Evolutionary conservation across 2,888 invertebrate species (phyloP), one percentile per base, ranked within the genome.

Genomic region (Andrena chrysosceles): DNA sequence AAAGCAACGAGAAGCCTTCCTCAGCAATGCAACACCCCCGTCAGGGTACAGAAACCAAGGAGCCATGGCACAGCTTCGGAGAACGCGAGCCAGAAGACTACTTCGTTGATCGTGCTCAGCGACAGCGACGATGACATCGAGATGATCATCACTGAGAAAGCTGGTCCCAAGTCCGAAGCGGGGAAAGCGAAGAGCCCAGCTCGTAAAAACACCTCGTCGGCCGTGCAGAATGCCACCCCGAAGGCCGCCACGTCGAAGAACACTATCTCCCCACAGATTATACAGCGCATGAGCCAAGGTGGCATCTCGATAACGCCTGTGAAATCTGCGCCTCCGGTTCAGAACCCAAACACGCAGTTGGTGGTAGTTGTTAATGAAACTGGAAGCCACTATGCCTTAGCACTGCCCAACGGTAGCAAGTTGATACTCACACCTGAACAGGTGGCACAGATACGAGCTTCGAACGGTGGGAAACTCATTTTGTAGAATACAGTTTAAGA

Each of bases 71-170:
- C 68, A 56, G 35, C 35, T 33, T 10, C 80, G 2, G 62, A 79
- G 3, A 72, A 81, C 20, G 7, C 69, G 0, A 48, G 54, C 0
- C 84, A 85, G 5, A 92, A 92, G n/a, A 89, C 91, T 0, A 93
- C 92, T 0, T 93, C 93, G 4, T 71, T 93, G 13, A 93, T 94
- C 20, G 90, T 93, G 0, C 85, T 94, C 6, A 93, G 93, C 67
- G 93, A 94, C 66, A 93, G 93, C 59, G 93, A 94, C 63, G 93
- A 94, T 31, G 93, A 94, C 29, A 93, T 94, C 31, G 93, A 94
- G 66, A 93, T 94, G 93, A 93, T 93, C 7, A 87, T 93, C 5
- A 89, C 91, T 0, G 90, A 91, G 16, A 92, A 91, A 20, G 54
- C 62, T 3, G 48, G 56, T 16, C 33, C 78, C 4, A 52, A 77